Evolutionary conservation across 2,113 vertebrate genomes (phyloP), one percentile per base, ranked within the genome.

Genomic region (Salvelinus sp.): DNA sequence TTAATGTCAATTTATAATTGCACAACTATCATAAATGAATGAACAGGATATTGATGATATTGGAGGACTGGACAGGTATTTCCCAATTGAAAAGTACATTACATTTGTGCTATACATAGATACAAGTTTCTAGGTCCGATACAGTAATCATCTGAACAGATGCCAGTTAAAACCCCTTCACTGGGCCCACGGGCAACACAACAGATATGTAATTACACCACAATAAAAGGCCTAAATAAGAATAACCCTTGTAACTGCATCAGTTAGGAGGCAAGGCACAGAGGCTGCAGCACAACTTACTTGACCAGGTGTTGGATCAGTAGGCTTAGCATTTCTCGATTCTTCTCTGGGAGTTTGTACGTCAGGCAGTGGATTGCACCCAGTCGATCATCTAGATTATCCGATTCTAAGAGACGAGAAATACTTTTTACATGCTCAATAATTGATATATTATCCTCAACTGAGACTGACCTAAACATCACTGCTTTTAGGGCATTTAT

Each of bases 271-370:
- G 13, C 9, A 25, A 30, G 25, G 23, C 25, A 67, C 65, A 1
- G 14, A 67, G 25, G 25, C 14, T 67, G 23, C 65, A 16, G 65
- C 27, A 23, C 58, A 60, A 60, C 94, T 93, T 93, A 99, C 97
- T 92, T 95, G 82, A 97, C 95, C 4, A 99, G 90, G 85, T 99
- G 97, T 75, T 94, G 94, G 79, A 98, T 96, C 14, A 98, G 93
- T 77, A 97, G 93, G 82, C 96, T 95, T 82, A 98, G 82, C 96
- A 99, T 98, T 81, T 98, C 95, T 38, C 92, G 91, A 83, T 97
- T 98, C 88, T 94, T 96, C 75, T 97, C 96, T 22, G 97, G 97
- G 1, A 99, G 92, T 81, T 97, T 98, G 90, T 99, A 96, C 79
- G 96, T 91, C 54, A 98, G 90, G 0, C 94, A 93, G n/a, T 99